Evolutionary conservation across 2,888 invertebrate genomes (phyloP).

Genomic region (Chrysolina americana): DNA sequence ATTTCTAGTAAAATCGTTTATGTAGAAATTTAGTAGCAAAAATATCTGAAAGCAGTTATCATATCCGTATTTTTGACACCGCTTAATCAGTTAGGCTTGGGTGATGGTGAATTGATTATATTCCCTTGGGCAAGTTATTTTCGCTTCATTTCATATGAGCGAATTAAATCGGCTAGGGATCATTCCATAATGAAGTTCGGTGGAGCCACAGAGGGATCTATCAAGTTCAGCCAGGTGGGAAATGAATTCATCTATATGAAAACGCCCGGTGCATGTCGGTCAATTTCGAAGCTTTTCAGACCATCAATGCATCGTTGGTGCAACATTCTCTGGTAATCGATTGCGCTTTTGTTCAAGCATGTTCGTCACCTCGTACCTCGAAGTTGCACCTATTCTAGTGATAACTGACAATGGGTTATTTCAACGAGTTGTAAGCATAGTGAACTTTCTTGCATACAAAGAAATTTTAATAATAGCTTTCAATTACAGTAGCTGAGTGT

Average conservation of each 20-base stretch:
- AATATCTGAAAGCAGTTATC: not conserved
- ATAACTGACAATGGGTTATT: too few relatives aligned
- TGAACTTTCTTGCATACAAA: too few relatives aligned
- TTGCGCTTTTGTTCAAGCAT: not conserved
- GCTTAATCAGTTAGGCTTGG: not conserved
- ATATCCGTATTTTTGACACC: not conserved
- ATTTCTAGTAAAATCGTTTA: too few relatives aligned
- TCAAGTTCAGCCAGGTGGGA: slow-evolving; percentile 15
- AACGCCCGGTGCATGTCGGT: slow-evolving; percentile 1
- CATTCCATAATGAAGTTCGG: slow-evolving; percentile 20
- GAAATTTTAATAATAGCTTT: too few relatives aligned
- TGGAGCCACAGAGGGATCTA: not conserved
- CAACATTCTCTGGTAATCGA: slow-evolving; percentile 4
- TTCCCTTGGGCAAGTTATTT: slow-evolving; percentile 20
- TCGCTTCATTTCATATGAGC: slow-evolving; percentile 25
- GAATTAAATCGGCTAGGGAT: slow-evolving; percentile 24
- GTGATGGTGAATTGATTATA: slow-evolving; percentile 9
- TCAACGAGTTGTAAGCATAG: too few relatives aligned
- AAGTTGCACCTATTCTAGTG: not conserved
- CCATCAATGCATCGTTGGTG: not conserved
- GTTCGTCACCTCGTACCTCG: not conserved
- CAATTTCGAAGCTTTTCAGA: slow-evolving; percentile 17
- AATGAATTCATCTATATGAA: slow-evolving; percentile 26
- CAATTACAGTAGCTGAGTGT: too few relatives aligned
- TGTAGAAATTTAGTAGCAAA: not conserved